phyloP scores from a whole-genome alignment of 2,797 vertebrate genomes.

The Sebastes kiyomatsui region DNA sequence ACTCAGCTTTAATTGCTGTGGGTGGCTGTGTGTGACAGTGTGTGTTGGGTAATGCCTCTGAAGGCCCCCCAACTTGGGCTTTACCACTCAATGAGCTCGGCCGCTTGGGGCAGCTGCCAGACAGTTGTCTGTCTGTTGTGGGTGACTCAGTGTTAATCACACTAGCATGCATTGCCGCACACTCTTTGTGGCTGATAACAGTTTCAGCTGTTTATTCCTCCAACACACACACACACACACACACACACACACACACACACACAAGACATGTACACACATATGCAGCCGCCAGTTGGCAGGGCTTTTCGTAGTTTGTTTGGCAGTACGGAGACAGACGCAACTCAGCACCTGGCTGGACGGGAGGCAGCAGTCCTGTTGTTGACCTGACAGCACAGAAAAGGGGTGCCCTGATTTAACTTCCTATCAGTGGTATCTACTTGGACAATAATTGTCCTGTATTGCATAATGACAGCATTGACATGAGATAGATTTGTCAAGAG shows the following conservation, averaged over 20 bases:
- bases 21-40: slow-evolving; percentile 8
- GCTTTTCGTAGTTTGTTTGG: slow-evolving; percentile 36
- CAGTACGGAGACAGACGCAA: slow-evolving; percentile 27
- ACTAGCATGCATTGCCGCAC: slow-evolving; percentile 28
- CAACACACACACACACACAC: neutral
- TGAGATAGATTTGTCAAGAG: neutral
- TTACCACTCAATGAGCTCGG: slow-evolving; percentile 32
- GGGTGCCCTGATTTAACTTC: slow-evolving; percentile 3
- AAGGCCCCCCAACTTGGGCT: slow-evolving; percentile 25
- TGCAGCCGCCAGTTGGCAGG: slow-evolving; percentile 45
- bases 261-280: slow-evolving; percentile 12
- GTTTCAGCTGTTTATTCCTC: slow-evolving; percentile 67
- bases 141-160: slow-evolving; percentile 72
- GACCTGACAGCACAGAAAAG: neutral
- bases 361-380: slow-evolving; percentile 9
- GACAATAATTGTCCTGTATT: neutral
- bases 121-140: slow-evolving; percentile 67
- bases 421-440: neutral
- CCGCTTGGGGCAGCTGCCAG: slow-evolving; percentile 68
- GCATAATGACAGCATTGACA: neutral
- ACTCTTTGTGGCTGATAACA: slow-evolving; percentile 43
- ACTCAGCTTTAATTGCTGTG: slow-evolving; percentile 37
- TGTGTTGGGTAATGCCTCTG: slow-evolving; percentile 41
- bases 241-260: neutral
- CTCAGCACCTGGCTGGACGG: slow-evolving; percentile 47